Evolutionary conservation across 2,888 invertebrate genomes (phyloP), one percentile per base, ranked within the genome.

Genomic region (Drepanosiphum platanoidis): DNA sequence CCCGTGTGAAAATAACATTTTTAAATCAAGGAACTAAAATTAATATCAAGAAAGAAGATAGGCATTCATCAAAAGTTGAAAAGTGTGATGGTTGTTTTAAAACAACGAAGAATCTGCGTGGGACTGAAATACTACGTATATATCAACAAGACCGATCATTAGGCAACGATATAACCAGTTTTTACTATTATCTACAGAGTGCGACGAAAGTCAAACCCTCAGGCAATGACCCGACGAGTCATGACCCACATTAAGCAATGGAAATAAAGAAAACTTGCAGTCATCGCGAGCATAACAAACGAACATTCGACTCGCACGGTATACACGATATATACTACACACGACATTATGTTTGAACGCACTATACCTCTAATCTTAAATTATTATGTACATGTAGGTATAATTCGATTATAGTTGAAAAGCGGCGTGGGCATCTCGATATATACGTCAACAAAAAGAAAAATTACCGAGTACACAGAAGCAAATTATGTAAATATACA

Each of bases 141-240:
- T 68, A 79, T 68, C 79, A 46, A 68, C 42, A 79, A 68, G 66
- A 68, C 46, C 32, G 79, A 79, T 79, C 46, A 68, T 68, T 68
- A 42, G 39, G n/a, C 42, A 79, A 79, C 68, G 79, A 79, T 79
- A 68, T 46, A 79, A 79, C 79, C 66, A 46, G 79, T 79, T 79
- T 61, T 46, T 66, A 64, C 22, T 30, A 58, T 77, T 15, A 58
- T 58, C 52, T 58, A 71, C 70, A 36, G 70, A 36, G 80, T 68
- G 80, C 70, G 46, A 71, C 70, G 58, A 81, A 58, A 70, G 70
- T 70, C 70, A 39, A 70, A 36, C 52, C 80, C 80, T 36, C 70
- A 58, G 70, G 80, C 80, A 81, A 81, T 70, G 70, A 70, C 70
- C 80, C 70, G 70, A 22, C 70, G 30, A 80, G 46, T 79, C 66